Conservation (phyloP, 2,888 invertebrate species). For the Augochlorella aurata region DNA sequence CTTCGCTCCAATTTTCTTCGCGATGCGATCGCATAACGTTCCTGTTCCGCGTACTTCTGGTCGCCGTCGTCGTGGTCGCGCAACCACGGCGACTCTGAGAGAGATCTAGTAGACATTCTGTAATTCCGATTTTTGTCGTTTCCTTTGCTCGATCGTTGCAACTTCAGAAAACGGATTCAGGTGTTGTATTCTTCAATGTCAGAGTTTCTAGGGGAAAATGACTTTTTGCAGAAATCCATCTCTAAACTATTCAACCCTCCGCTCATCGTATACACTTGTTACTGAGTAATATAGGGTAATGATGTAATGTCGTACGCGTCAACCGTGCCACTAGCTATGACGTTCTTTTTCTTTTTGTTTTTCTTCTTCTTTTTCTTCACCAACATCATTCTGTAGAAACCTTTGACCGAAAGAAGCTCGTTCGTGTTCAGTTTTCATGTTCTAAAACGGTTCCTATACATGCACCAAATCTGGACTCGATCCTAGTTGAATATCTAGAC, state of each 20-base stretch:
- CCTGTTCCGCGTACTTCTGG: constrained; percentile 24
- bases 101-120: constrained; percentile 35
- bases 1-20: neutral
- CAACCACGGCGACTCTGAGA: constrained; percentile 45
- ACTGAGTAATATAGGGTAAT: constrained; percentile 30
- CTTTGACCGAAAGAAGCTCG: constrained; percentile 14
- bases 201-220: constrained; percentile 17
- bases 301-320: constrained; percentile 23
- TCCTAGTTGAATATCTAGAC: neutral
- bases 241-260: constrained; percentile 30
- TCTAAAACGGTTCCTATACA: constrained; percentile 21
- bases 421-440: neutral
- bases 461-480: constrained; percentile 5
- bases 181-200: neutral
- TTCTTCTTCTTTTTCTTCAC: neutral
- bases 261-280: constrained; percentile 45
- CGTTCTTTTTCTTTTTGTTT: neutral
- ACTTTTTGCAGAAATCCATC: constrained; percentile 5
- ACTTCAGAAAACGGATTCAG: neutral
- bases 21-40: constrained; percentile 1
- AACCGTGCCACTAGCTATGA: constrained; percentile 18
- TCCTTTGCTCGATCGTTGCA: constrained; percentile 15
- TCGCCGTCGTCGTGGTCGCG: constrained; percentile 33
- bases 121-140: constrained; percentile 33
- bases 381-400: constrained; percentile 2